These are phyloP conservation scores for Neotoxoptera formosana DNA, from an alignment of 1,140 invertebrate genomes.

Conservation along the genomic window DNA sequence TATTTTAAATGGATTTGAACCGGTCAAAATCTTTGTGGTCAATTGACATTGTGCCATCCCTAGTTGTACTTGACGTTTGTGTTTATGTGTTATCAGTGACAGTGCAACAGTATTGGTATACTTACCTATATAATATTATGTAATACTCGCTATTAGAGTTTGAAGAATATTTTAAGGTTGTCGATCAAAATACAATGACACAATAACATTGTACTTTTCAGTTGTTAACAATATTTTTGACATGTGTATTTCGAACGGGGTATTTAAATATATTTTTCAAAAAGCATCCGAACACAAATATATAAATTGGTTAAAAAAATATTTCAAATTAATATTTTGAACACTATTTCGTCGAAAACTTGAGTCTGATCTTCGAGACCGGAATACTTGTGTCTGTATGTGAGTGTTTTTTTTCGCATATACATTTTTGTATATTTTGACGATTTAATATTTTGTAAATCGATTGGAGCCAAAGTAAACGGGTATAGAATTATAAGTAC, in stretches of 20 bases:
- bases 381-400: neutral
- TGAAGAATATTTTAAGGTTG: neutral
- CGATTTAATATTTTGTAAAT: too few relatives aligned
- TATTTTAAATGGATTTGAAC: too few relatives aligned
- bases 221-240: neutral
- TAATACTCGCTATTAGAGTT: neutral
- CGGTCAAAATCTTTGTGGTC: too few relatives aligned
- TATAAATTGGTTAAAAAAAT: neutral
- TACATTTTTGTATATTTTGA: too few relatives aligned
- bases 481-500: too few relatives aligned
- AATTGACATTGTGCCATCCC: too few relatives aligned
- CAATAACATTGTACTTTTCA: too few relatives aligned
- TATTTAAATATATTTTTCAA: neutral
- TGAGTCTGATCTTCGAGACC: neutral
- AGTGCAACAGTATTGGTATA: too few relatives aligned
- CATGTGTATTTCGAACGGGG: neutral
- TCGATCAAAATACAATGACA: too few relatives aligned
- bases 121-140: neutral
- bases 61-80: neutral
- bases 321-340: neutral
- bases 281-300: neutral
- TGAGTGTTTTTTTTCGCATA: too few relatives aligned
- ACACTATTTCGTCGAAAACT: neutral
- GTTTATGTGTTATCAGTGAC: neutral
- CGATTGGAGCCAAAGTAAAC: too few relatives aligned